Conservation (phyloP, 53 echinoderm and acorn worm genomes). For the Stichopus horrens region DNA sequence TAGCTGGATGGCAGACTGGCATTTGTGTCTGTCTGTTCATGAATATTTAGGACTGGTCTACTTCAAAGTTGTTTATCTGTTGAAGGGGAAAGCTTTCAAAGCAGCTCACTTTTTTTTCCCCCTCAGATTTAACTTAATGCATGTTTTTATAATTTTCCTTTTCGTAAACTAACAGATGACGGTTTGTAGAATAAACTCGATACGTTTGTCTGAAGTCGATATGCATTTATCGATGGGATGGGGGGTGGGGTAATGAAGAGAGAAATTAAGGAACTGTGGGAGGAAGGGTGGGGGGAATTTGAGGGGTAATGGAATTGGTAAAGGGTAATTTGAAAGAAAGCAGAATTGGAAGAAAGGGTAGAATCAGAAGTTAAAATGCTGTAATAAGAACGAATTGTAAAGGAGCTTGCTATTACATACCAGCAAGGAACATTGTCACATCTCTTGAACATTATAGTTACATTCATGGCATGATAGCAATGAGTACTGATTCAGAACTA, state of each 20-base stretch:
- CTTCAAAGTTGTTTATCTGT: background rate
- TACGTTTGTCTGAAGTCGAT: too few species aligned
- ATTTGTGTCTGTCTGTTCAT: background rate
- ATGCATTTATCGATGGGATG: background rate
- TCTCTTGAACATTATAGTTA: too few species aligned
- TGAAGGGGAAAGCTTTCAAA: background rate
- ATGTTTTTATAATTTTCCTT: conserved; percentile 12
- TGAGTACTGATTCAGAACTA: too few species aligned
- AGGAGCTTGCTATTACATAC: too few species aligned
- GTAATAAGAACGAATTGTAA: too few species aligned
- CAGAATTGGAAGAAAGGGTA: too few species aligned
- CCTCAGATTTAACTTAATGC: background rate
- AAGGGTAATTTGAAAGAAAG: too few species aligned
- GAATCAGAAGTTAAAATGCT: too few species aligned
- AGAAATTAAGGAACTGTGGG: background rate
- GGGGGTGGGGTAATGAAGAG: background rate
- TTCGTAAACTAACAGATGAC: background rate
- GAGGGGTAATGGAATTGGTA: background rate
- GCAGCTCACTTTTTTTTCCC: background rate
- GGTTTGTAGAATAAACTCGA: background rate
- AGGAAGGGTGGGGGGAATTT: background rate
- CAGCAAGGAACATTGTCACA: too few species aligned
- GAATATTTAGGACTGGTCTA: background rate
- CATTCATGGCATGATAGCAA: too few species aligned
- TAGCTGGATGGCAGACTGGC: conserved; percentile 4